Percentiles rank a stretch among this genome's conserved stretches.
phyloP scores from a whole-genome alignment of 2,888 invertebrate species.

The Eupithecia pulchellata region DNA sequence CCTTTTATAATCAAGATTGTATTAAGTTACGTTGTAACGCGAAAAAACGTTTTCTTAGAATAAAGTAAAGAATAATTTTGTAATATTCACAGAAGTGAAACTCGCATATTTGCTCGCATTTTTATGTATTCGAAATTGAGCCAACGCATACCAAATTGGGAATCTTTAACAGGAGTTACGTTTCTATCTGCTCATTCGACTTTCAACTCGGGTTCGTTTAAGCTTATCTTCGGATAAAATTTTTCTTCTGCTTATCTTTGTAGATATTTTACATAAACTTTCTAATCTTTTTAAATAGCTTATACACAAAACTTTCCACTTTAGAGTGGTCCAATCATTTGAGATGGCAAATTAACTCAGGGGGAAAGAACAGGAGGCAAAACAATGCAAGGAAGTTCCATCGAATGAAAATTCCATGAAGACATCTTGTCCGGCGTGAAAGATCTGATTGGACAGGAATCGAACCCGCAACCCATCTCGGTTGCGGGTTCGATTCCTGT shows the following conservation, averaged over 20 bases:
- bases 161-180: constrained; percentile 23
- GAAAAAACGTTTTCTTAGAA: constrained; percentile 32
- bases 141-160: too few relatives aligned
- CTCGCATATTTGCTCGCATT: too few relatives aligned
- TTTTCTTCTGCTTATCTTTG: constrained; percentile 20
- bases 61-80: neutral
- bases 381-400: neutral
- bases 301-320: neutral
- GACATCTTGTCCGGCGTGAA: neutral
- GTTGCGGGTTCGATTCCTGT: neutral
- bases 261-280: neutral
- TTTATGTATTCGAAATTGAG: neutral
- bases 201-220: constrained; percentile 19
- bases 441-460: neutral
- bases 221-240: constrained; percentile 25
- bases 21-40: constrained; percentile 31
- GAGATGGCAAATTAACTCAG: neutral
- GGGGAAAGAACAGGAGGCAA: neutral
- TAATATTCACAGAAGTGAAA: constrained; percentile 18
- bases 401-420: neutral
- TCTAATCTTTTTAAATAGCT: constrained; percentile 1
- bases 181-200: constrained; percentile 10
- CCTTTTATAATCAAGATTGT: constrained; percentile 36
- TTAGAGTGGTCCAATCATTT: neutral
- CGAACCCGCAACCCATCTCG: too few relatives aligned